Percentiles rank a stretch among this genome's conserved stretches.
Conservation (phyloP, 1,140 invertebrate genomes). For the Lutraria rhynchaena region DNA sequence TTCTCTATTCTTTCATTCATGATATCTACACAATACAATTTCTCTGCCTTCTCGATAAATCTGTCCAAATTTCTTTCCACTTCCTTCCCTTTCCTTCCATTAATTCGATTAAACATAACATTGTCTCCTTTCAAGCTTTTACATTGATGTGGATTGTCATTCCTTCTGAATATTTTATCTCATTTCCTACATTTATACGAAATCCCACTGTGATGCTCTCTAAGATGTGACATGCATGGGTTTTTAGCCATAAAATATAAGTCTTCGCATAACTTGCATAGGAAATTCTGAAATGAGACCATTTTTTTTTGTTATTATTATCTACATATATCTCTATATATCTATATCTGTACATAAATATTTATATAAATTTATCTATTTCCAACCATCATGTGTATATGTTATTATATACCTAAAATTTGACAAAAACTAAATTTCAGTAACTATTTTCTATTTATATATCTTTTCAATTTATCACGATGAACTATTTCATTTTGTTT, state of each 20-base stretch:
- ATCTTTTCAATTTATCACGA: conserved; percentile 53
- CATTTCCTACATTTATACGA: too few relatives aligned
- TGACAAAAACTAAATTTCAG: too few relatives aligned
- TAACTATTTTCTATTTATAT: conserved; percentile 13
- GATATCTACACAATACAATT: too few relatives aligned
- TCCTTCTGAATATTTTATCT: conserved; percentile 5
- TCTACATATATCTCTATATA: not conserved
- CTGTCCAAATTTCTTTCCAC: conserved; percentile 32
- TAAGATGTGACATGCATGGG: conserved; percentile 1
- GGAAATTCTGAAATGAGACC: too few relatives aligned
- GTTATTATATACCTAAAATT: too few relatives aligned
- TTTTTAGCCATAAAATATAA: not conserved
- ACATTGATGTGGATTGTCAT: conserved; percentile 25
- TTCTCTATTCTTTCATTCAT: conserved; percentile 7
- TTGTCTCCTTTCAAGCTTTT: not conserved
- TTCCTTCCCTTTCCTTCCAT: not conserved
- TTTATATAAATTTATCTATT: not conserved
- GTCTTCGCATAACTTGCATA: conserved; percentile 1
- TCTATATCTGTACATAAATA: not conserved
- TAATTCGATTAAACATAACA: too few relatives aligned
- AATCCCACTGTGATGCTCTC: conserved; percentile 46
- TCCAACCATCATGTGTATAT: too few relatives aligned
- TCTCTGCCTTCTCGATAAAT: too few relatives aligned
- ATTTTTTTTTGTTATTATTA: not conserved
- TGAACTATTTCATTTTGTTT: conserved; percentile 38